phyloP scores from a whole-genome alignment of 2,888 invertebrate genomes.

The Heteropelma amictum region DNA sequence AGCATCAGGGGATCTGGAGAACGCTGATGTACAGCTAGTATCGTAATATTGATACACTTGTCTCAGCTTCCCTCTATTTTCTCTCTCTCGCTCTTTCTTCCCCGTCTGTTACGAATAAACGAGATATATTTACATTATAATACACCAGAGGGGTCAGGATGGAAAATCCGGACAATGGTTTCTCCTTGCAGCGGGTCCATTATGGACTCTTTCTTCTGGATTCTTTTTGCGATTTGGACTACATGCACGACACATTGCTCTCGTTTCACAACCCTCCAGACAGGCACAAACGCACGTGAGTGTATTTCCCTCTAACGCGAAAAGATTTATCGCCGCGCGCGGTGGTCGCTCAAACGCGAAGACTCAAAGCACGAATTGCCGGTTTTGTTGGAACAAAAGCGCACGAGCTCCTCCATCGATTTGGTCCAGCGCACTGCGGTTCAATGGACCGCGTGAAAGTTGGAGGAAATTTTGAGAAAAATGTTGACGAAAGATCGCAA shows the following conservation, averaged over 20 bases:
- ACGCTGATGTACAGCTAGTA: slow-evolving; percentile 27
- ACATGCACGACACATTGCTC: slow-evolving; percentile 36
- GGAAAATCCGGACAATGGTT: slow-evolving; percentile 59
- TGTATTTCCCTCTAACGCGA: no score
- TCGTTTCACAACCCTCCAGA: not conserved
- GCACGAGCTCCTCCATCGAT: no score
- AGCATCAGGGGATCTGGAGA: slow-evolving; percentile 57
- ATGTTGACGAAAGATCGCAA: no score
- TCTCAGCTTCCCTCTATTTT: slow-evolving; percentile 31
- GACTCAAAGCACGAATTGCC: no score
- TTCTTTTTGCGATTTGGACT: slow-evolving; percentile 42
- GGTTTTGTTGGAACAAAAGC: no score
- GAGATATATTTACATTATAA: slow-evolving; percentile 73
- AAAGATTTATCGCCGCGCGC: no score
- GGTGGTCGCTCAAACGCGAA: no score
- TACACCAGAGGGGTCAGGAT: slow-evolving; percentile 57
- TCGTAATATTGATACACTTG: slow-evolving; percentile 49
- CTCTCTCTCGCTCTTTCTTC: not conserved
- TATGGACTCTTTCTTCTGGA: slow-evolving; percentile 46
- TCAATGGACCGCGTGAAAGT: no score
- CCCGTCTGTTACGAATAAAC: slow-evolving; percentile 67
- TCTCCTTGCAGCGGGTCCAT: slow-evolving; percentile 55
- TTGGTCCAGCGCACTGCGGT: no score
- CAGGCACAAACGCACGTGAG: not conserved
- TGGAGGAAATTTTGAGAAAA: no score